These are phyloP conservation scores for Cheilosia soror DNA, from an alignment of 2,888 invertebrate genomes.

Conservation along the genomic window DNA sequence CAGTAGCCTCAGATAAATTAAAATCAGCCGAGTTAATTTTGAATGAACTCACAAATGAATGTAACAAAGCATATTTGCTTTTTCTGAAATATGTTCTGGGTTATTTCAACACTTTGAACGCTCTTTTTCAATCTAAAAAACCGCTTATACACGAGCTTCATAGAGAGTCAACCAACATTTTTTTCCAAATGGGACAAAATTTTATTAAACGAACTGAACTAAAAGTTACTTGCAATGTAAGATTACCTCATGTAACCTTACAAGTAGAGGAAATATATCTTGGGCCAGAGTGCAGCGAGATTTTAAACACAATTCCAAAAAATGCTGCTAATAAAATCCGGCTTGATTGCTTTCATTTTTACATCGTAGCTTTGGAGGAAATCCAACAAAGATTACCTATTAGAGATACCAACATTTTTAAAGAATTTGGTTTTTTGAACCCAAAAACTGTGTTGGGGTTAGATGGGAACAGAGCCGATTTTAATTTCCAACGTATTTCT, in stretches of 20 bases:
- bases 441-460: conserved; percentile 7
- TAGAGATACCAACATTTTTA: conserved; percentile 13
- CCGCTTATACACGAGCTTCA: conserved; percentile 68
- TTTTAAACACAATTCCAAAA: not conserved
- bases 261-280: not conserved
- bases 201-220: not conserved
- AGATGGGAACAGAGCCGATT: conserved; percentile 21
- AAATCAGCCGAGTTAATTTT: conserved; percentile 63
- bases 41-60: conserved; percentile 48
- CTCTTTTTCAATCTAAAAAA: conserved; percentile 73
- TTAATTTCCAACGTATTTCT: conserved; percentile 11
- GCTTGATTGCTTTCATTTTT: conserved; percentile 2
- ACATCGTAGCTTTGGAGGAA: not conserved
- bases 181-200: not conserved
- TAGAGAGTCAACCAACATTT: conserved; percentile 45
- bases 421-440: conserved; percentile 36
- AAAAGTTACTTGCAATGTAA: not conserved
- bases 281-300: not conserved
- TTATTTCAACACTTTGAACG: conserved; percentile 74
- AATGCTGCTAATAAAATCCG: not conserved
- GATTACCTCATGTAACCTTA: not conserved
- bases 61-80: conserved; percentile 70
- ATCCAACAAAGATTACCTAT: conserved; percentile 25
- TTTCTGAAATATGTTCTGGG: conserved; percentile 74
- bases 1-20: conserved; percentile 57